Evolutionary conservation across 2,888 invertebrate genomes (phyloP).

Genomic region (Lapara coniferarum): DNA sequence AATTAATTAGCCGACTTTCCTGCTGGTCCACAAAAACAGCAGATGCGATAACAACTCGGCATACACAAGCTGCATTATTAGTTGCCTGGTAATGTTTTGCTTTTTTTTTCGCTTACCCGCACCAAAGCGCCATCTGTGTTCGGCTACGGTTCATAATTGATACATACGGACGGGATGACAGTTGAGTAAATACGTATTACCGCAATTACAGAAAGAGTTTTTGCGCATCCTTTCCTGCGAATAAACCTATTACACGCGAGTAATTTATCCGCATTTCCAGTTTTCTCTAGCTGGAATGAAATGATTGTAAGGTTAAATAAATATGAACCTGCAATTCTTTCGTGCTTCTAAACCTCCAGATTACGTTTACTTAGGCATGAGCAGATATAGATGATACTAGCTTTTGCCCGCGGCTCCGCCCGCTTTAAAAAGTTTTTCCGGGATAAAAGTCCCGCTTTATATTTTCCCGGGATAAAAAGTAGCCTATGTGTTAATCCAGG

Average conservation of each 20-base stretch:
- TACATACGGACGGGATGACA: slow-evolving; percentile 48
- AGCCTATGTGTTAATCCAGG: too few relatives aligned
- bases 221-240: background rate
- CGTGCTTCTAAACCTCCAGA: too few relatives aligned
- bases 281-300: too few relatives aligned
- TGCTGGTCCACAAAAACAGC: slow-evolving; percentile 76
- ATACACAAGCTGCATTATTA: slow-evolving; percentile 74
- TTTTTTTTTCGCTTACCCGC: slow-evolving; percentile 71
- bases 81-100: slow-evolving; percentile 67
- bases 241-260: background rate
- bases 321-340: too few relatives aligned
- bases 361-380: too few relatives aligned
- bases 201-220: background rate
- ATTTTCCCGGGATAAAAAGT: too few relatives aligned
- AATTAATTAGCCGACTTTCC: slow-evolving; percentile 73
- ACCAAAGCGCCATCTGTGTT: slow-evolving; percentile 75
- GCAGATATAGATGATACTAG: too few relatives aligned
- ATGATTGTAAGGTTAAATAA: too few relatives aligned
- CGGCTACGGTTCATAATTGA: slow-evolving; percentile 52
- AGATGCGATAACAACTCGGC: slow-evolving; percentile 64
- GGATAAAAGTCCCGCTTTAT: too few relatives aligned
- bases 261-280: background rate
- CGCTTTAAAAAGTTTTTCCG: too few relatives aligned
- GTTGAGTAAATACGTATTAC: slow-evolving; percentile 26
- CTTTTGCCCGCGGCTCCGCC: too few relatives aligned